Evolutionary conservation across 2,113 vertebrate species (phyloP), one percentile per base, ranked within the genome.

Genomic region (Azemiops feae): DNA sequence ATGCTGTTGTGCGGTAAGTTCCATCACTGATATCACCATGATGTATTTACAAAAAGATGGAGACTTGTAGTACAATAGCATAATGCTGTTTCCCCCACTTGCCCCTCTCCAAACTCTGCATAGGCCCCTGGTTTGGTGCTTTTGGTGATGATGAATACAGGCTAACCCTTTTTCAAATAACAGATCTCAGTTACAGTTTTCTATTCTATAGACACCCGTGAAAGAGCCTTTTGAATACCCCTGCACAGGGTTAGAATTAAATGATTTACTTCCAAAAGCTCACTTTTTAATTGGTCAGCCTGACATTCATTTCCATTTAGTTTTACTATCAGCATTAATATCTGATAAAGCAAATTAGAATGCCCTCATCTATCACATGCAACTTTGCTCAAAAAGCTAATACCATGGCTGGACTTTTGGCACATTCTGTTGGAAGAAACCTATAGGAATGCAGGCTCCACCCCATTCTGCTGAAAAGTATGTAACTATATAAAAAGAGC

Each of bases 351-450:
- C 16, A 93, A 92, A 1, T 0, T 0, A 16, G 89, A 57, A 43
- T 92, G 89, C 89, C 1, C 43, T 4, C 0, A 53, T 39, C 14
- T 12, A 16, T 39, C 3, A 3, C 20, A 2, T 52, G 16, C 58
- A 52, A n/a, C 25, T 10, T 90, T 30, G 6, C 16, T 34, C n/a
- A 20, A 45, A 3, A 52, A 18, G 9, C 2, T 69, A 47, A 9
- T n/a, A 52, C 45, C 30, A 18, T 9, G 45, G 27, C 9, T 52
- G 16, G 47, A 3, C 47, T 96, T 88, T 85, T 9, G 5, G 4
- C 12, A 4, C 20, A 90, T 18, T 30, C 43, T 52, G 58, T 25
- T 14, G 20, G 22, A 30, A 20, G 18, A 60, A 45, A 39, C 4
- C 47, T 34, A 11, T 27, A 85, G 52, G 2, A 85, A 23, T 25